Conservation (phyloP, 2,888 invertebrate species). For the Ametastegia equiseti region DNA sequence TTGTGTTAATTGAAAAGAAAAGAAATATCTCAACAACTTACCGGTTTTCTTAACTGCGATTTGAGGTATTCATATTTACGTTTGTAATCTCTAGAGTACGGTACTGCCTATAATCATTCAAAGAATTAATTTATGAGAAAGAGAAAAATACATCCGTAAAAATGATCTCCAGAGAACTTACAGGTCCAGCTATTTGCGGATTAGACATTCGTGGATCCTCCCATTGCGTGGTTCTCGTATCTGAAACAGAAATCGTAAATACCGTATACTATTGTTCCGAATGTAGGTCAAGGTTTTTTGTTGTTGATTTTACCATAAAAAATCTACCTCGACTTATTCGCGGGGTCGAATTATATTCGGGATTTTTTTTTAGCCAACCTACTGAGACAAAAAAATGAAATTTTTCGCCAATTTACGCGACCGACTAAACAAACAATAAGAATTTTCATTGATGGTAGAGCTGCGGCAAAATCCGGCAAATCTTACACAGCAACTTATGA, state of each 20-base stretch:
- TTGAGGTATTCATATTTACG: conserved; percentile 99
- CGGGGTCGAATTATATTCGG: too few relatives aligned
- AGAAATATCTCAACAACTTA: conserved; percentile 78
- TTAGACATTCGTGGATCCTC: conserved; percentile 98
- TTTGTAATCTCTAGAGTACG: conserved; percentile 99
- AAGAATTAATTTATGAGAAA: neutral
- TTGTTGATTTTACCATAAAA: too few relatives aligned
- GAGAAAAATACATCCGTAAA: neutral
- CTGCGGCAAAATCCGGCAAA: too few relatives aligned
- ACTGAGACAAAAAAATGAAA: too few relatives aligned
- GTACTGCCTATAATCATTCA: conserved; percentile 85
- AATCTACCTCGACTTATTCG: too few relatives aligned
- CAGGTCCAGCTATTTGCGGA: conserved; percentile 97
- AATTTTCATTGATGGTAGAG: too few relatives aligned
- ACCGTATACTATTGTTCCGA: too few relatives aligned
- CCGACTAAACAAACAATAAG: too few relatives aligned
- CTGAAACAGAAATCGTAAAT: conserved; percentile 77
- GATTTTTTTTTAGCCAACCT: too few relatives aligned
- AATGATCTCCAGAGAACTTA: conserved; percentile 69
- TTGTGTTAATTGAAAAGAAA: neutral
- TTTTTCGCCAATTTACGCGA: too few relatives aligned
- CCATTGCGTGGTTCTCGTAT: conserved; percentile 98
- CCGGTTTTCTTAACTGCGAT: conserved; percentile 96
- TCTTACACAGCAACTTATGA: too few relatives aligned
- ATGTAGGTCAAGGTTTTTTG: too few relatives aligned